Evolutionary conservation across 2,113 vertebrate genomes (phyloP).

Genomic region (Mionectes macconnelli): DNA sequence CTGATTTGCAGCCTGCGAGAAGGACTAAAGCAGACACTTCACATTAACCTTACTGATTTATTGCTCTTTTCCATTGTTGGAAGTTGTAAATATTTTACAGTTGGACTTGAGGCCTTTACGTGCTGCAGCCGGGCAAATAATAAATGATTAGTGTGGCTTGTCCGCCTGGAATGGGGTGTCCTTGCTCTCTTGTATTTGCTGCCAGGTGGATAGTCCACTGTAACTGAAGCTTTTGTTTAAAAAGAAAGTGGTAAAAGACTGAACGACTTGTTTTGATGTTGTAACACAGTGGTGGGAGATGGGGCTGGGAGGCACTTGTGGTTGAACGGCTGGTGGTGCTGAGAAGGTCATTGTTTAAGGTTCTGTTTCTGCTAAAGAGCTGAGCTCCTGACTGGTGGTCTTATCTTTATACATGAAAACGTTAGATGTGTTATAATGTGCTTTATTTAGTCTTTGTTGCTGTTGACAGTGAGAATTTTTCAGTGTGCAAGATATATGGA

Average conservation of each 20-base stretch:
- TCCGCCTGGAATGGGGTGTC: background rate
- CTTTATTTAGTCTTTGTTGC: background rate
- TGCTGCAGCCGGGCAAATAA: background rate
- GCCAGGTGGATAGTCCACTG: background rate
- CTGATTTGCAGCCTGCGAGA: background rate
- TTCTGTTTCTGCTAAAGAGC: fast-evolving
- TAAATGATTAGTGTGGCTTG: background rate
- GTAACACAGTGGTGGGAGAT: background rate
- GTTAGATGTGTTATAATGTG: background rate
- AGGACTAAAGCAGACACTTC: background rate
- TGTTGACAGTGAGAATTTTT: background rate
- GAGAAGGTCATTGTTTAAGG: background rate
- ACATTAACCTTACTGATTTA: background rate
- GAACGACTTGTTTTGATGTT: background rate
- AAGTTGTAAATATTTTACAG: background rate
- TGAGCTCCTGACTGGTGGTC: fast-evolving
- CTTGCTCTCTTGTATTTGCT: background rate
- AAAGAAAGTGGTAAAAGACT: background rate
- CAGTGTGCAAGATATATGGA: background rate
- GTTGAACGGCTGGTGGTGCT: background rate
- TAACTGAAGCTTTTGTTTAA: background rate
- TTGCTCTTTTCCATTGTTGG: background rate
- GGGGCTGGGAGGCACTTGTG: background rate
- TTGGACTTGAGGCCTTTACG: background rate
- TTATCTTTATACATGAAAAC: background rate